A percentile compares a stretch with the other conserved stretches of the same genome.
phyloP scores from a whole-genome alignment of 2,888 invertebrate species.

The Acronicta alni region DNA sequence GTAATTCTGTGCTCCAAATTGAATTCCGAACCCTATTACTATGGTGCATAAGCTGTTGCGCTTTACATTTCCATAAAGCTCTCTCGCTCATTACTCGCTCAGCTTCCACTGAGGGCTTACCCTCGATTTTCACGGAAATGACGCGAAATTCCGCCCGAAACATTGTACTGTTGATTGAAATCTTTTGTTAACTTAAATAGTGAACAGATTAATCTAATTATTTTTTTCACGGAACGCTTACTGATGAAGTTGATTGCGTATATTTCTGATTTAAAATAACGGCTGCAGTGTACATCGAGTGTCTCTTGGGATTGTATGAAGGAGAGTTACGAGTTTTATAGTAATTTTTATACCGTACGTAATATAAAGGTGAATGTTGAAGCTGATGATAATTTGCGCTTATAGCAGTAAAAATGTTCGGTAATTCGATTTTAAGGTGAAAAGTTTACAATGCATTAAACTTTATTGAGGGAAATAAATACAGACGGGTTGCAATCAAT shows the following conservation, averaged over 20 bases:
- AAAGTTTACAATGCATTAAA: conserved; percentile 11
- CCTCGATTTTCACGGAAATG: conserved; percentile 51
- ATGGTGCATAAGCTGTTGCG: not conserved
- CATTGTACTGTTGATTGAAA: conserved; percentile 61
- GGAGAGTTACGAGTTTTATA: conserved; percentile 26
- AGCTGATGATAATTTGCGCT: conserved; percentile 28
- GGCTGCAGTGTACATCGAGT: conserved; percentile 24
- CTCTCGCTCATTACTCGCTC: conserved; percentile 36
- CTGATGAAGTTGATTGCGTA: conserved; percentile 40
- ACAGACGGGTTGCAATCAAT: not conserved
- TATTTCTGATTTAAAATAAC: conserved; percentile 47
- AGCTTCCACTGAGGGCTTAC: conserved; percentile 22
- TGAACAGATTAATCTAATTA: conserved; percentile 45
- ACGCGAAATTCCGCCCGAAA: conserved; percentile 55
- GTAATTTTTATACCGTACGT: conserved; percentile 41
- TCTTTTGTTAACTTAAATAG: conserved; percentile 59
- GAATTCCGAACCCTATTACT: not conserved
- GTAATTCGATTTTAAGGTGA: conserved; percentile 26
- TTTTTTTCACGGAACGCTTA: conserved; percentile 31
- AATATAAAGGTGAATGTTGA: conserved; percentile 28
- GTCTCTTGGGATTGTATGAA: conserved; percentile 28
- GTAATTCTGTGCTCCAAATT: not conserved
- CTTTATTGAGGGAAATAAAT: conserved; percentile 17
- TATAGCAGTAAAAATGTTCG: conserved; percentile 23
- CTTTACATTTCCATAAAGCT: not conserved